Base-by-base conservation (phyloP, 2,888 invertebrate species). In the Dorcus hopei region DNA sequence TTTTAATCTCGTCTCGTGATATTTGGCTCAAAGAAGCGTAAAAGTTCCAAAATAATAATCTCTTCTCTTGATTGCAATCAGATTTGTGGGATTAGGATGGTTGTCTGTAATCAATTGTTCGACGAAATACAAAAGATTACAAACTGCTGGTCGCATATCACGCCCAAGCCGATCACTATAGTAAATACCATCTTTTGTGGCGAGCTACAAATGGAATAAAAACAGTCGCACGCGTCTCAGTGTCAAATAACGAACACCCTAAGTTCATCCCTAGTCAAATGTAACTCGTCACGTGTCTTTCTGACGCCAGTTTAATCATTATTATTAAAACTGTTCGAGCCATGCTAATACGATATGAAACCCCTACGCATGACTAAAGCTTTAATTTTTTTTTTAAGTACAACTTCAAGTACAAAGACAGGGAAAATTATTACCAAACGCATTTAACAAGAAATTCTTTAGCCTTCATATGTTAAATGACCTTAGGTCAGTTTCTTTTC, bases 161-260 rank as follows among this genome's bases (percentile, higher is more conserved):
- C 68, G 65, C 68, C 70, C 3, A 69, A 70, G 69, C 70, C 68
- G 70, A 70, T 70, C 68, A 66, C 68, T 66, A 64, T 70, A 72
- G 72, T 70, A 69, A 69, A 70, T 70, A 66, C 66, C 65, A 58
- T 74, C 70, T 69, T 72, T 75, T 76, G 74, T 72, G 76, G 76
- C 65, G 66, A 68, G 68, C 71, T 68, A 66, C 72, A 71, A 77
- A 77, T 77, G 74, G 71, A 77, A 77, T 72, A 73, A 76, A 77
- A 77, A 77, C 74, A 77, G 68, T 59, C 69, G 69, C 74, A 73
- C 75, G 72, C 74, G 73, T 66, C 68, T 67, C 61, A 69, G 74
- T 70, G 72, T 77, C 74, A 72, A 72, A 71, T 77, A 73, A 71
- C 75, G 70, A 73, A 72, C 71, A 69, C 70, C 71, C 72, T 63